A percentile compares a stretch with the other conserved stretches of the same genome.
Conservation (phyloP, 2,113 vertebrate genomes). For the Sapajus apella region DNA sequence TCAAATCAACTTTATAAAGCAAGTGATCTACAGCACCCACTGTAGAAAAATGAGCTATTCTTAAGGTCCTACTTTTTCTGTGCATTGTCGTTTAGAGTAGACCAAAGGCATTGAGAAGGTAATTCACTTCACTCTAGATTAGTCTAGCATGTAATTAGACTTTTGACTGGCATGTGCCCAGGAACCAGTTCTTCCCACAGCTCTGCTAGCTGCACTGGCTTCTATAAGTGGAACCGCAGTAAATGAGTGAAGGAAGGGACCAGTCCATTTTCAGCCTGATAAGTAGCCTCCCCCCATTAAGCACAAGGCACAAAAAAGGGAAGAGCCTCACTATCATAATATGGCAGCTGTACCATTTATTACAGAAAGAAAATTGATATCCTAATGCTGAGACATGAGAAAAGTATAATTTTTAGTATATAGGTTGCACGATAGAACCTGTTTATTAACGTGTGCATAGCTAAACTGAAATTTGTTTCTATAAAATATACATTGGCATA, state of each 20-base stretch:
- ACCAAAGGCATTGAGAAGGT: not conserved
- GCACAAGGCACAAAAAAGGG: not conserved
- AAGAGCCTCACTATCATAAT: not conserved
- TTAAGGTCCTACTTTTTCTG: not conserved
- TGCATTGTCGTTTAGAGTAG: not conserved
- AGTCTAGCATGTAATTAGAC: not conserved
- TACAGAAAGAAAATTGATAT: not conserved
- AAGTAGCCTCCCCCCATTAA: not conserved
- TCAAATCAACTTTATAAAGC: constrained; percentile 1
- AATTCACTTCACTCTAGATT: not conserved
- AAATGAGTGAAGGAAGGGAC: not conserved
- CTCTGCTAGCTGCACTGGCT: not conserved
- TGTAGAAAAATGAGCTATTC: not conserved
- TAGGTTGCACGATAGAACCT: not conserved
- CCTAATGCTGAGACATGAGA: not conserved
- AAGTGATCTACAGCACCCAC: not conserved
- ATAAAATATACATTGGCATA: not conserved
- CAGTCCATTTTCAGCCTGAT: not conserved
- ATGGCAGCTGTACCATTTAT: not conserved
- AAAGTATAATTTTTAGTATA: not conserved
- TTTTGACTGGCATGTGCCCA: not conserved
- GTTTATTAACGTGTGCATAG: not conserved
- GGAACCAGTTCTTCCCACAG: not conserved
- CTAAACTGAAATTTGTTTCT: not conserved
- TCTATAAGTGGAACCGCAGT: not conserved